Evolutionary conservation across 2,113 vertebrate genomes (phyloP), one percentile per base, ranked within the genome.

Genomic region (Atractosteus spatula): DNA sequence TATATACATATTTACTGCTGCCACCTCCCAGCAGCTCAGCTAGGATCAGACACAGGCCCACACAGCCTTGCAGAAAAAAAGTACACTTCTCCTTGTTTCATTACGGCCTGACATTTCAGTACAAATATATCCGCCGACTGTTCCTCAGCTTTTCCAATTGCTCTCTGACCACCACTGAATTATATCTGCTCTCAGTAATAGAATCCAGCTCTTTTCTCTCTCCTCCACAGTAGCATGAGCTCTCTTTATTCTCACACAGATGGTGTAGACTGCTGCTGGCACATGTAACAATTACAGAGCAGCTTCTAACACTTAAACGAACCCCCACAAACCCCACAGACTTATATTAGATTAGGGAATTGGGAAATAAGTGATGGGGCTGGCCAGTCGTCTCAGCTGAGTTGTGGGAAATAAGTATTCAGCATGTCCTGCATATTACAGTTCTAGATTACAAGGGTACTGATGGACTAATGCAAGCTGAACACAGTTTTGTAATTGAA

Each of bases 321-420:
- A 83, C 82, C 81, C 83, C 70, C 79, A 76, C 83, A 86, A 87
- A 80, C 86, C 87, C 86, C 85, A 75, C 76, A 29, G 84, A 87
- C 84, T 83, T 87, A 86, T 87, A 93, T 91, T 91, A 89, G 89
- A 93, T 94, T 87, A 93, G 91, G 89, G 91, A 92, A 92, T 88
- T 90, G 91, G 86, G 88, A 92, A 83, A 83, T 77, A 79, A 90
- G 76, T 79, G 81, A 84, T 78, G 87, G 78, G 77, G 73, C 83
- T 81, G 82, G 83, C 82, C 86, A 78, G 85, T 73, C 80, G 83
- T 85, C 80, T 81, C 77, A 8, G 72, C 78, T 85, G 84, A 85
- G 81, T 79, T 75, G 75, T 77, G 61, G 62, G 59, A 71, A 66
- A 75, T 4, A 68, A 77, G 75, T 73, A 66, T 81, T 80, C 76